These are phyloP conservation scores for Heliconius charithonia DNA, from an alignment of 2,888 invertebrate genomes.

Conservation along the genomic window DNA sequence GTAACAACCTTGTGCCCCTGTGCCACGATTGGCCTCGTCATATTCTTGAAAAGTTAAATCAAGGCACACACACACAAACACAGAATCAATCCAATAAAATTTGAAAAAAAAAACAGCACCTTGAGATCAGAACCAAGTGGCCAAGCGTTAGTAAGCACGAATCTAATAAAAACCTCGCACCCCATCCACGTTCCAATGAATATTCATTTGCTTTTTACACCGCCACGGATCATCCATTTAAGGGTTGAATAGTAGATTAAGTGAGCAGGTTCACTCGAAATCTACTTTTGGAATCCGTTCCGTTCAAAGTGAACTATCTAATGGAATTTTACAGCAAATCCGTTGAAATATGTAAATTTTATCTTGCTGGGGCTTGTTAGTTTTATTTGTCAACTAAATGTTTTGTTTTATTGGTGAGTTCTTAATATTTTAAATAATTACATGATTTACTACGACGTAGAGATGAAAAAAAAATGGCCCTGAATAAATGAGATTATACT, in stretches of 20 bases:
- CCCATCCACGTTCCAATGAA: slow-evolving; percentile 49
- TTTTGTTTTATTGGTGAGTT: neutral
- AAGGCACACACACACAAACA: no score
- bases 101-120: neutral
- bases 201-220: slow-evolving; percentile 55
- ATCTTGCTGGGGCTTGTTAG: neutral
- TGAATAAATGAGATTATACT: no score
- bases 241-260: slow-evolving; percentile 51
- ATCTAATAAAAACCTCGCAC: slow-evolving; percentile 52
- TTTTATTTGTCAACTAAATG: neutral
- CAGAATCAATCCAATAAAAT: neutral
- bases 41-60: no score
- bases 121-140: slow-evolving; percentile 30
- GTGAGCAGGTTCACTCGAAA: slow-evolving; percentile 40
- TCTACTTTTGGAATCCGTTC: slow-evolving; percentile 2
- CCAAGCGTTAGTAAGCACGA: slow-evolving; percentile 41
- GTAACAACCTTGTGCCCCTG: no score
- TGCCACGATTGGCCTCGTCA: no score
- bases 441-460: neutral
- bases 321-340: neutral
- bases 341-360: slow-evolving; percentile 9
- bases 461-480: no score
- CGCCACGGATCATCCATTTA: slow-evolving; percentile 51
- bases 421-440: neutral
- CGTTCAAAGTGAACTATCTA: slow-evolving; percentile 3